phyloP scores from a whole-genome alignment of 1,140 invertebrate species.

The Acromyrmex echinatior region DNA sequence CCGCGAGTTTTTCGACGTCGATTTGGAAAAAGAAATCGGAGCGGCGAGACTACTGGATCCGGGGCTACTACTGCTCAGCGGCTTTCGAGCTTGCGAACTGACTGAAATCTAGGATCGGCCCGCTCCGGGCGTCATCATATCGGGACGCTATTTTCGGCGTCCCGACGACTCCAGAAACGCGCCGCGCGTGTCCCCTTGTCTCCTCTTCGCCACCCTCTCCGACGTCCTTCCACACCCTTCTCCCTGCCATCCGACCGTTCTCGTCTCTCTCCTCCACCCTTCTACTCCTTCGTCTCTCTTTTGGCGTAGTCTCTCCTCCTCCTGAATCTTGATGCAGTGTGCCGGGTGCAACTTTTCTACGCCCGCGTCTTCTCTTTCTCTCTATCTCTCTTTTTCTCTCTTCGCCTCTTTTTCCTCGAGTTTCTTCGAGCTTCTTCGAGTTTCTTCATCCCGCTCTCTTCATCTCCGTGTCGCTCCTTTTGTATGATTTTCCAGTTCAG shows the following conservation, averaged over 20 bases:
- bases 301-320: slow-evolving; percentile 75
- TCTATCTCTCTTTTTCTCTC: not conserved
- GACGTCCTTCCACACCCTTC: slow-evolving; percentile 67
- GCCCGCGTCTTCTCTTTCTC: slow-evolving; percentile 58
- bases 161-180: slow-evolving; percentile 86
- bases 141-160: slow-evolving; percentile 86
- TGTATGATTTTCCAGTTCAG: slow-evolving; percentile 4
- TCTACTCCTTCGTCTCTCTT: slow-evolving; percentile 81
- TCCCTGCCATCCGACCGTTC: slow-evolving; percentile 74
- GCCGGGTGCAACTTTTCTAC: slow-evolving; percentile 86
- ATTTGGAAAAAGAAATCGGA: slow-evolving; percentile 62
- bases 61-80: slow-evolving; percentile 69
- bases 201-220: slow-evolving; percentile 65
- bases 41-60: slow-evolving; percentile 58
- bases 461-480: not conserved
- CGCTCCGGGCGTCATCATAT: slow-evolving; percentile 86
- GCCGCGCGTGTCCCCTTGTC: slow-evolving; percentile 67
- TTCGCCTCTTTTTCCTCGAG: not conserved
- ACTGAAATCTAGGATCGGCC: slow-evolving; percentile 86
- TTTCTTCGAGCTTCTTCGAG: slow-evolving; percentile 9
- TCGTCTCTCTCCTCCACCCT: slow-evolving; percentile 85
- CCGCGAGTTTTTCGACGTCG: slow-evolving; percentile 50
- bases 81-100: slow-evolving; percentile 86
- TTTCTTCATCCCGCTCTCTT: slow-evolving; percentile 20
- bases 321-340: slow-evolving; percentile 81